Evolutionary conservation across 2,797 vertebrate species (phyloP).

Genomic region (Protosalanx chinensis): DNA sequence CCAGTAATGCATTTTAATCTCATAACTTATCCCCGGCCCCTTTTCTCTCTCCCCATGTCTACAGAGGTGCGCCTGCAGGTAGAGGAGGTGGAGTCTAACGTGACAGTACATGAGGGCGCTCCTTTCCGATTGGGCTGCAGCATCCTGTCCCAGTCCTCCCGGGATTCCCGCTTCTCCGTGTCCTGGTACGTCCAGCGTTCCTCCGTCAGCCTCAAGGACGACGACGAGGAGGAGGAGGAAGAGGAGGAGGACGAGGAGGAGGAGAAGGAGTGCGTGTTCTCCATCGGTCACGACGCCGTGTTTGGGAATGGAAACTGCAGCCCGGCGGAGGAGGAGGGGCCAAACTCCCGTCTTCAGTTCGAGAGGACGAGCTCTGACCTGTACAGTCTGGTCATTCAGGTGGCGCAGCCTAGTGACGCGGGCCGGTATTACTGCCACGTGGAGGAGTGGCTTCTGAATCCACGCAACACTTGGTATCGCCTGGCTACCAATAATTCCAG

Average conservation of each 20-base stretch:
- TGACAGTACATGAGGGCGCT: constrained; percentile 81
- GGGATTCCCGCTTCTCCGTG: constrained; percentile 89
- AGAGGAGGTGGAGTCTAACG: constrained; percentile 82
- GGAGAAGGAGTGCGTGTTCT: constrained; percentile 76
- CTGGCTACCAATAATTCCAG: constrained; percentile 89
- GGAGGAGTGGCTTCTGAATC: constrained; percentile 93
- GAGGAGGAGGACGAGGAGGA: constrained; percentile 25
- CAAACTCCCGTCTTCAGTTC: constrained; percentile 84
- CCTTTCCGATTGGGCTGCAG: constrained; percentile 87
- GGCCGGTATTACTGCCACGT: constrained; percentile 92
- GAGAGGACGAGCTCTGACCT: constrained; percentile 82
- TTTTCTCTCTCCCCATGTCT: not conserved
- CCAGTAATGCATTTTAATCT: not conserved
- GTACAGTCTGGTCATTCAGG: constrained; percentile 88
- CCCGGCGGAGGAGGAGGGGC: constrained; percentile 67
- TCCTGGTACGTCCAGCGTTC: constrained; percentile 84
- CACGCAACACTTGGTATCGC: constrained; percentile 88
- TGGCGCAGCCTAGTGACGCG: constrained; percentile 71
- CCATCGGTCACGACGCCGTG: constrained; percentile 83
- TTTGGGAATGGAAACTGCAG: constrained; percentile 84
- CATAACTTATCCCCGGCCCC: not conserved
- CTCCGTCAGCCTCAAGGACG: constrained; percentile 44
- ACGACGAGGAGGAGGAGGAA: constrained; percentile 26
- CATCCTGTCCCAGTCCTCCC: constrained; percentile 86
- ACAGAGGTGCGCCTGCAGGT: constrained; percentile 87